Evolutionary conservation across 2,113 vertebrate genomes (phyloP), one percentile per base, ranked within the genome.

Genomic region (Dipodomys stephensi): DNA sequence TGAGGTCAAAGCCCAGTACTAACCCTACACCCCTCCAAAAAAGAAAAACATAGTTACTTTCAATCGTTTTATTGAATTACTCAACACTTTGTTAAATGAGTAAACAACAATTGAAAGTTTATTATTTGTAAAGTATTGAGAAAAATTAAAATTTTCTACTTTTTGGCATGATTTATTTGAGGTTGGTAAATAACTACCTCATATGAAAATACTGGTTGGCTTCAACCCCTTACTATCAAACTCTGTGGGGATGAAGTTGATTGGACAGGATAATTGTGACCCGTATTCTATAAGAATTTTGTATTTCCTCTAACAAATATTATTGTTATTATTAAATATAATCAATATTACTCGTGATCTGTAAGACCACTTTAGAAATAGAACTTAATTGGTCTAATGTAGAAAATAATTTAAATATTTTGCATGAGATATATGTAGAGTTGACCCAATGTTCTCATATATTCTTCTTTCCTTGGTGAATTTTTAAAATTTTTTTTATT

Each of bases 391-490:
- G 67, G 12, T 23, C 1, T 74, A 25, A 73, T 76, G 2, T 35
- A 35, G n/a, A 77, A 81, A 87, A 83, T 25, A 92, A 80, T 83
- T 74, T 76, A 81, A 84, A 30, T 74, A 80, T 83, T 93, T 74
- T 87, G 80, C 80, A 73, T 73, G 18, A 20, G 25, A 44, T 79
- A 80, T 32, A n/a, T n/a, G 18, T 22, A 90, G 11, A 83, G 35
- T 22, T 53, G n/a, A 80, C 3, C 8, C 76, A 39, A 83, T 83
- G 28, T 91, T 88, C 88, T 7, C n/a, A 35, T 7, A 53, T 67
- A 53, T 13, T 83, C 12, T 68, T 22, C 11, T 78, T 62, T 87
- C 4, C 35, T 71, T 16, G 35, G 7, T 19, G 19, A 89, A 46
- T 81, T 84, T 3, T 77, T 87, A 68, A 84, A 65, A 25, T 92